Evolutionary conservation across 2,113 vertebrate genomes (phyloP).

Genomic region (Procavia capensis): DNA sequence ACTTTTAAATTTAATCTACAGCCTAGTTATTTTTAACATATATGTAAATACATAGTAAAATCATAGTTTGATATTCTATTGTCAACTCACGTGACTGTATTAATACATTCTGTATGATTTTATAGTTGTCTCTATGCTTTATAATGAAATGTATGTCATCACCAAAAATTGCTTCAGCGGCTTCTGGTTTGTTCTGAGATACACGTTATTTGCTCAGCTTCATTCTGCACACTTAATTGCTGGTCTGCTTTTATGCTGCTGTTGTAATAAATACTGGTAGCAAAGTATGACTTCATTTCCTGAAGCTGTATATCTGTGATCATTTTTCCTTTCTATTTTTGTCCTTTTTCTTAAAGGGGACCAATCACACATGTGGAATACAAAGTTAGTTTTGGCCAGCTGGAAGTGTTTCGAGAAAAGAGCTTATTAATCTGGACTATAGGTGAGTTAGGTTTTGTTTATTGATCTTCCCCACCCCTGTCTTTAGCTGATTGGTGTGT

Average conservation of each 20-base stretch:
- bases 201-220: not conserved
- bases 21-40: slow-evolving; percentile 66
- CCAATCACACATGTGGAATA: slow-evolving; percentile 91
- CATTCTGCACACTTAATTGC: not conserved
- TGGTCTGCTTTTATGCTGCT: slow-evolving; percentile 25
- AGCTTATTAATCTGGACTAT: slow-evolving; percentile 93
- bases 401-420: slow-evolving; percentile 95
- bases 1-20: slow-evolving; percentile 57
- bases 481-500: not conserved
- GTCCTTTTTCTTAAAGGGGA: slow-evolving; percentile 85
- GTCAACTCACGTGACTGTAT: not conserved
- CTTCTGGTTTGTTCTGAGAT: slow-evolving; percentile 18
- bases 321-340: slow-evolving; percentile 10
- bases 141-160: slow-evolving; percentile 16
- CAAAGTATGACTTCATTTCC: slow-evolving; percentile 10
- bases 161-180: not conserved
- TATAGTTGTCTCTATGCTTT: slow-evolving; percentile 23
- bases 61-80: slow-evolving; percentile 33
- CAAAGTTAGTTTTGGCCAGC: slow-evolving; percentile 93
- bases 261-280: slow-evolving; percentile 24
- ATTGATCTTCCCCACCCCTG: not conserved
- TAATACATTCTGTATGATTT: slow-evolving; percentile 5
- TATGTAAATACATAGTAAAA: slow-evolving; percentile 76
- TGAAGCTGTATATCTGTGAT: slow-evolving; percentile 4
- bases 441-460: slow-evolving; percentile 85